Evolutionary conservation across 2,113 vertebrate genomes (phyloP).

Genomic region (Brachionichthys hirsutus): DNA sequence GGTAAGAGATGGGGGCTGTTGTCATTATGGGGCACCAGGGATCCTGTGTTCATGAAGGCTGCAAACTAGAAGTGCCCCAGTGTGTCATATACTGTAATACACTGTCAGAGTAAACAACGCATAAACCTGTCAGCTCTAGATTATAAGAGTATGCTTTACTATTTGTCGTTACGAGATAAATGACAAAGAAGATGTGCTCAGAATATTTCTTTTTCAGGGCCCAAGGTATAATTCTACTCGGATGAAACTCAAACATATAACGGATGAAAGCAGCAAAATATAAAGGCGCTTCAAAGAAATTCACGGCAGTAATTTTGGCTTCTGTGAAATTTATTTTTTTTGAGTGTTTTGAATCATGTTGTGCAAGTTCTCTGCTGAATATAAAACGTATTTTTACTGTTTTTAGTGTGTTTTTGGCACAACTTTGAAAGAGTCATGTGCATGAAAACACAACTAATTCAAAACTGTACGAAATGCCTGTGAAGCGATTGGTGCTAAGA

Average conservation of each 20-base stretch:
- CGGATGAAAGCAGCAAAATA: conserved; percentile 11
- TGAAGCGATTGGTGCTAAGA: conserved; percentile 31
- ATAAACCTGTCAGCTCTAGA: conserved; percentile 44
- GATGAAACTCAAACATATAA: conserved; percentile 7
- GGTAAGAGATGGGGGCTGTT: neutral
- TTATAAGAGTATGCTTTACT: conserved; percentile 17
- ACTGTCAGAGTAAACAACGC: conserved; percentile 29
- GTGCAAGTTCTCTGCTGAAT: neutral
- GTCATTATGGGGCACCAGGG: conserved; percentile 9
- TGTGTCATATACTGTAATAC: conserved; percentile 8
- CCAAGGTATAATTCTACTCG: conserved; percentile 11
- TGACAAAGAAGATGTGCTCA: conserved; percentile 1
- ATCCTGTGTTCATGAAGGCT: conserved; percentile 19
- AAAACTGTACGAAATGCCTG: conserved; percentile 13
- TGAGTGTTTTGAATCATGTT: neutral
- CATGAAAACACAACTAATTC: conserved; percentile 2
- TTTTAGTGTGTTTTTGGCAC: no score
- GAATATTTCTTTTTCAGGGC: conserved; percentile 22
- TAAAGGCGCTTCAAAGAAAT: conserved; percentile 9
- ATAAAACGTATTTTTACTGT: neutral
- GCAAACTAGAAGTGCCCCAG: conserved; percentile 17
- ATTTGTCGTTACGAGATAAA: conserved; percentile 10
- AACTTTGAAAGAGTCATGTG: no score
- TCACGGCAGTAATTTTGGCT: conserved; percentile 5
- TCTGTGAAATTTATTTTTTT: neutral